Conservation (phyloP, 2,113 vertebrate species). For the Entosphenus tridentatus region DNA sequence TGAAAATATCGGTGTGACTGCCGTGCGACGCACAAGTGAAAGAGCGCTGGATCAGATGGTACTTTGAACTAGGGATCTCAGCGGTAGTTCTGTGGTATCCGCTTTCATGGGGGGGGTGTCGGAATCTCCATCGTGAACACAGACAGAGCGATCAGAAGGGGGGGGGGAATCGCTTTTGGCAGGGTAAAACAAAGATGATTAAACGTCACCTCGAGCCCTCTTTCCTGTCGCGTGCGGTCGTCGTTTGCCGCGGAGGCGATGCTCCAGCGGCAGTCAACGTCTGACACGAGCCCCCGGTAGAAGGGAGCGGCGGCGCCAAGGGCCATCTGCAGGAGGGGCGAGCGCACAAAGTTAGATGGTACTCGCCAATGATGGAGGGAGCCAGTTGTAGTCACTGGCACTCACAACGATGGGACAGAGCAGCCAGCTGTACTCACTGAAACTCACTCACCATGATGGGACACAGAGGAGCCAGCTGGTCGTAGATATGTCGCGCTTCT, state of each 20-base stretch:
- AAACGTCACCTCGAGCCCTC: slow-evolving; percentile 50
- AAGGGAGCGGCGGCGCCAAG: slow-evolving; percentile 85
- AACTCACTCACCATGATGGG: slow-evolving; percentile 82
- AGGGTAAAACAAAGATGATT: not conserved
- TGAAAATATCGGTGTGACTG: too few species aligned
- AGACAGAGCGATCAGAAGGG: too few species aligned
- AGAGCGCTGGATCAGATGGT: too few species aligned
- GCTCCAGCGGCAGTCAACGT: slow-evolving; percentile 91
- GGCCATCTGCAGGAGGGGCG: slow-evolving; percentile 48
- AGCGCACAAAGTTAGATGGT: not conserved
- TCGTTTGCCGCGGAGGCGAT: slow-evolving; percentile 91
- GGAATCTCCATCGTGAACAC: too few species aligned
- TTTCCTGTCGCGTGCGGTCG: slow-evolving; percentile 68
- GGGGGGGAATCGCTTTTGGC: not conserved
- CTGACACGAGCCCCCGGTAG: slow-evolving; percentile 78
- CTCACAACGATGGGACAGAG: too few species aligned
- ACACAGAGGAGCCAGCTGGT: slow-evolving; percentile 86
- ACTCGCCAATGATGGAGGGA: too few species aligned
- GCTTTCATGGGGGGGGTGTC: too few species aligned
- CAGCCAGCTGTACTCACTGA: too few species aligned
- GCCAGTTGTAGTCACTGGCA: too few species aligned
- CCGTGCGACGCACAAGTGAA: too few species aligned
- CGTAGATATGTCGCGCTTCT: slow-evolving; percentile 90
- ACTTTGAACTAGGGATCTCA: too few species aligned
- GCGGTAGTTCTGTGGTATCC: too few species aligned